These are phyloP conservation scores for Heliothis peltigera DNA, from an alignment of 2,888 invertebrate genomes.

Conservation along the genomic window DNA sequence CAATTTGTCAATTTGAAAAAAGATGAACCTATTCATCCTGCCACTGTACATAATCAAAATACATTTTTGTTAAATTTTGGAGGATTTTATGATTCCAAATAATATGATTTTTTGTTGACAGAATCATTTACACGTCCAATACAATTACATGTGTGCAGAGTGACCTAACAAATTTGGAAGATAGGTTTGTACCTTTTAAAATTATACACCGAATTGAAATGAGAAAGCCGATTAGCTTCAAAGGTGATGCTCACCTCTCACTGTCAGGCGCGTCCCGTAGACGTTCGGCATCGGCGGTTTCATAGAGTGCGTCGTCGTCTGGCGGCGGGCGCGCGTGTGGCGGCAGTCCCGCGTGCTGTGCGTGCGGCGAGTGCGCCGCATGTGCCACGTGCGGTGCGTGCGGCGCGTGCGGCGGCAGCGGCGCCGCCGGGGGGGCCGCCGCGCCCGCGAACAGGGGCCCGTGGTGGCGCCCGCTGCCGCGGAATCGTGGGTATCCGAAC, in stretches of 20 bases:
- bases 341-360: conserved; percentile 84
- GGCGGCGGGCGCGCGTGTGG: conserved; percentile 82
- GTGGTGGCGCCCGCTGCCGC: conserved; percentile 74
- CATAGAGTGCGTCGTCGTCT: conserved; percentile 96
- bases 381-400: conserved; percentile 85
- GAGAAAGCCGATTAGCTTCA: conserved; percentile 6
- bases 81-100: no score
- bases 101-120: no score
- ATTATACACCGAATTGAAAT: conserved; percentile 31
- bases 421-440: conserved; percentile 88
- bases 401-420: conserved; percentile 79
- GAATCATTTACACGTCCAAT: conserved; percentile 22
- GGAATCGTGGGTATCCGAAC: conserved; percentile 65
- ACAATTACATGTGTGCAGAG: conserved; percentile 26
- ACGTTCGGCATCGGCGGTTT: conserved; percentile 94
- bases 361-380: conserved; percentile 79
- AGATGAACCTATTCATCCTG: no score
- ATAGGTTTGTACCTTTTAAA: conserved; percentile 1
- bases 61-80: background rate
- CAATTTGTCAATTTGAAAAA: no score
- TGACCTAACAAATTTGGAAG: conserved; percentile 34
- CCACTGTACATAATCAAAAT: no score
- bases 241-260: conserved; percentile 92
- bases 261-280: conserved; percentile 95
- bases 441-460: conserved; percentile 69